Percentiles rank a stretch among this genome's conserved stretches.
Conservation (phyloP, 2,113 vertebrate genomes). For the Pipa parva region DNA sequence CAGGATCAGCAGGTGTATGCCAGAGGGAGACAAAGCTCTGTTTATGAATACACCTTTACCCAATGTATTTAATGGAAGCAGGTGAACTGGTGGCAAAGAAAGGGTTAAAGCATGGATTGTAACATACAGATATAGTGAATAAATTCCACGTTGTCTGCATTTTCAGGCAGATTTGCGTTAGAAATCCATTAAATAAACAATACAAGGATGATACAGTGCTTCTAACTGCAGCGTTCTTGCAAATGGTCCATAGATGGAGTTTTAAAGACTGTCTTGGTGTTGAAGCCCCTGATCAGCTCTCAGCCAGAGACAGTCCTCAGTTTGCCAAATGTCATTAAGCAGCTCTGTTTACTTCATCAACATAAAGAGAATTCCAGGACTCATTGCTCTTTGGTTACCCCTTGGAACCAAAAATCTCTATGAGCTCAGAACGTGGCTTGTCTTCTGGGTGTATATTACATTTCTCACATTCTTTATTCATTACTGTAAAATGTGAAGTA, state of each 20-base stretch:
- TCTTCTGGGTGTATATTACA: not conserved
- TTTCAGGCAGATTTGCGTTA: not conserved
- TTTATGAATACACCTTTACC: not conserved
- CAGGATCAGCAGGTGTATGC: not conserved
- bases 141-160: not conserved
- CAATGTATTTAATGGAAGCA: not conserved
- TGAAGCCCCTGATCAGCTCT: constrained; percentile 19
- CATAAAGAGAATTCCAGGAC: not conserved
- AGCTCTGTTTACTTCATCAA: constrained; percentile 3
- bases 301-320: constrained; percentile 1
- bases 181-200: not conserved
- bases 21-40: not conserved
- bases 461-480: too few species aligned
- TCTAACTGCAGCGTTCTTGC: not conserved
- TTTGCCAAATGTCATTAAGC: constrained; percentile 6
- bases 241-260: not conserved
- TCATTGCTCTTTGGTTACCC: not conserved
- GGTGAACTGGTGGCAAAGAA: not conserved
- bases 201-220: not conserved
- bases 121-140: not conserved
- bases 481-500: too few species aligned
- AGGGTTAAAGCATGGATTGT: not conserved
- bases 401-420: not conserved
- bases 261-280: constrained; percentile 13
- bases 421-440: not conserved